Conservation (phyloP, 2,797 vertebrate species). For the Capromys pilorides region DNA sequence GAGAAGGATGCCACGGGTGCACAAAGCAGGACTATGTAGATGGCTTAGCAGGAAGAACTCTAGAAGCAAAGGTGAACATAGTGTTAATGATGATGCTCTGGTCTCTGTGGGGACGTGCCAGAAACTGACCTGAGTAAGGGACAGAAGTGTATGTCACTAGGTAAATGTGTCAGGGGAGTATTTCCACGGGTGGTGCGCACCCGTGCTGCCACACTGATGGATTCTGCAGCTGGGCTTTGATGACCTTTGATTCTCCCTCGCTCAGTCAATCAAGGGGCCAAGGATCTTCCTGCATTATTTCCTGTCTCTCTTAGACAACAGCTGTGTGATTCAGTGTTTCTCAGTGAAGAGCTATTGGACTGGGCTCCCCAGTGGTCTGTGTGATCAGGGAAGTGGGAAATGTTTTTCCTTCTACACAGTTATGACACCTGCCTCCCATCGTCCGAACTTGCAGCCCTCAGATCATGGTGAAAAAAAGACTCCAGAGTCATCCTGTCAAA, state of each 20-base stretch:
- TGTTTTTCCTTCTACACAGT: background rate
- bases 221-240: slow-evolving; percentile 49
- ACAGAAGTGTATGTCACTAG: background rate
- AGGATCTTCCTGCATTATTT: slow-evolving; percentile 50
- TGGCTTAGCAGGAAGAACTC: background rate
- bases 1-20: background rate
- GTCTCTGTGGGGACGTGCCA: slow-evolving; percentile 9
- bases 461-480: slow-evolving; percentile 60
- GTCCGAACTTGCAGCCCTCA: slow-evolving; percentile 43
- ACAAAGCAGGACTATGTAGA: background rate
- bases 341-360: background rate
- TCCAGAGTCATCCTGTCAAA: slow-evolving; percentile 66
- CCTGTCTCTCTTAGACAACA: slow-evolving; percentile 47
- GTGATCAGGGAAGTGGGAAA: background rate
- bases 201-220: background rate
- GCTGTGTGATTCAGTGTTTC: slow-evolving; percentile 40
- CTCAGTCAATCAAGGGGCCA: slow-evolving; percentile 38
- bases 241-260: slow-evolving; percentile 30
- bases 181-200: background rate
- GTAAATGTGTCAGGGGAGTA: background rate
- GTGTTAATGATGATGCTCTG: background rate
- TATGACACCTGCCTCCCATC: slow-evolving; percentile 54
- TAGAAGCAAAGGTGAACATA: background rate
- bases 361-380: slow-evolving; percentile 33
- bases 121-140: background rate